Evolutionary conservation across 2,888 invertebrate species (phyloP).

Genomic region (Junonia oenone): DNA sequence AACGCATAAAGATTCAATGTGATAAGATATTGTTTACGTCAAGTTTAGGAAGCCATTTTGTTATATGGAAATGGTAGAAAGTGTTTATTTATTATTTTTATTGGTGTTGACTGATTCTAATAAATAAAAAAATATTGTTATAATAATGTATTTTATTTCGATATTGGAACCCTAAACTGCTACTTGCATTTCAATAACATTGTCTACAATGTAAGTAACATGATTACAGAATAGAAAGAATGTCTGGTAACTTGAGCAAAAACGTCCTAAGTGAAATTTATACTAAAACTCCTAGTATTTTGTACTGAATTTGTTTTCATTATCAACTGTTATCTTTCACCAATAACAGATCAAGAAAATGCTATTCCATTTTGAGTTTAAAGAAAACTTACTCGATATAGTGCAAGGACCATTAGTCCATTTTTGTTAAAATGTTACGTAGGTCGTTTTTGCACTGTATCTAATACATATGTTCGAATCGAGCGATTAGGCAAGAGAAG

Average conservation of each 20-base stretch:
- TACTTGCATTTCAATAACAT: no score
- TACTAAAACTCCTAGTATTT: background rate
- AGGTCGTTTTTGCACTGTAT: background rate
- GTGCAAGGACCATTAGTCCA: no score
- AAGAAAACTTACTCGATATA: background rate
- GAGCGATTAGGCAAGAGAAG: slow-evolving; percentile 20
- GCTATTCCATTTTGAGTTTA: no score
- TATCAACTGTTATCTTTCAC: no score
- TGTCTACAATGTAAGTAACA: no score
- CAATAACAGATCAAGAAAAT: no score
- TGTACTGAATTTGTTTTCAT: no score
- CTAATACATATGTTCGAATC: background rate
- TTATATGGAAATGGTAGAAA: slow-evolving; percentile 6
- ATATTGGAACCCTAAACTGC: no score
- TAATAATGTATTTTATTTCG: slow-evolving; percentile 9
- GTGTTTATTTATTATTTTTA: slow-evolving; percentile 30
- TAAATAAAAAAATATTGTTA: background rate
- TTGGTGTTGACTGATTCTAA: slow-evolving; percentile 24
- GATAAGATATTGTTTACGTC: slow-evolving; percentile 8
- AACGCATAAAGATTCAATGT: background rate
- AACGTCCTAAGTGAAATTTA: background rate
- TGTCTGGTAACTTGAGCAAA: no score
- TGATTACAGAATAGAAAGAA: no score
- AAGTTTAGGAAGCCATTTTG: background rate
- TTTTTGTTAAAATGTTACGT: background rate